Conservation (phyloP, 2,888 invertebrate species). For the Bugula neritina region DNA sequence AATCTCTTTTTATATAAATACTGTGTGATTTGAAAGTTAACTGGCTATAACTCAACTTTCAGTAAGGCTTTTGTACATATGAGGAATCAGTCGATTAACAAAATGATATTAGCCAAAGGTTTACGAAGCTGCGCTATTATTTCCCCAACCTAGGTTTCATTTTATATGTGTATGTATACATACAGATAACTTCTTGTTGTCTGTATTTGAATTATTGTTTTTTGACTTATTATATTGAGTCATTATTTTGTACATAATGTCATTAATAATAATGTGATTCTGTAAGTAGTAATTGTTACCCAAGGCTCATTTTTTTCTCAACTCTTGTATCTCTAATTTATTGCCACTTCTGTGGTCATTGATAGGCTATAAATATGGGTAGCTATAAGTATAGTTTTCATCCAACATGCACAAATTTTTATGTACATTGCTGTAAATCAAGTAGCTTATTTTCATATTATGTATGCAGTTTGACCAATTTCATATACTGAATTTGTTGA, state of each 20-base stretch:
- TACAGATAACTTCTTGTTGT: not conserved
- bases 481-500: not conserved
- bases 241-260: not conserved
- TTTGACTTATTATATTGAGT: not conserved
- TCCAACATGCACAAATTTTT: not conserved
- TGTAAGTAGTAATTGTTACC: not conserved
- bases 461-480: conserved; percentile 10
- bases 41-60: too few species aligned
- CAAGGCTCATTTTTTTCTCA: not conserved
- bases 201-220: not conserved
- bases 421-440: conserved; percentile 25
- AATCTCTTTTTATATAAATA: not conserved
- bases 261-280: not conserved
- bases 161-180: not conserved
- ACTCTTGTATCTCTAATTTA: conserved; percentile 14
- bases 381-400: not conserved
- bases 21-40: too few species aligned
- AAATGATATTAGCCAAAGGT: not conserved
- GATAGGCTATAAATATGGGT: not conserved
- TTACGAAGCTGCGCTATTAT: not conserved
- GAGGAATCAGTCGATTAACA: not conserved
- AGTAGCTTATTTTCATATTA: conserved; percentile 13
- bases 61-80: too few species aligned
- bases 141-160: not conserved
- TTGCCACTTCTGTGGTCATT: not conserved